Percentiles rank a stretch among this genome's conserved stretches.
Conservation (phyloP, 2,888 invertebrate genomes). For the Ectemnius continuus region DNA sequence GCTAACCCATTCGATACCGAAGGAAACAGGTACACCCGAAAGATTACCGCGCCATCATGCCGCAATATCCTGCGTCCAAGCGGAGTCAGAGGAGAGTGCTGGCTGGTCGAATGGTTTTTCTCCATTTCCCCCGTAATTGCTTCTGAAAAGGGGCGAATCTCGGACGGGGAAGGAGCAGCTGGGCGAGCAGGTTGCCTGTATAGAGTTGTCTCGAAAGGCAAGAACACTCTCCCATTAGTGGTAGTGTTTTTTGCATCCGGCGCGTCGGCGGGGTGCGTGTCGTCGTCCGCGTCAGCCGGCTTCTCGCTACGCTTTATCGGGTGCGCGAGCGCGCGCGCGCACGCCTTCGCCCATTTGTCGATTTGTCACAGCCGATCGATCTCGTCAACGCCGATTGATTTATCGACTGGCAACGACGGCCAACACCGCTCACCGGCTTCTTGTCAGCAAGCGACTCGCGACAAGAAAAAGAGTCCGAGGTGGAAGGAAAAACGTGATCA, state of each 20-base stretch:
- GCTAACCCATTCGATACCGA: no score
- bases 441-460: neutral
- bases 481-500: conserved; percentile 36
- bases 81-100: no score
- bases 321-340: neutral
- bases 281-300: neutral
- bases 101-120: neutral
- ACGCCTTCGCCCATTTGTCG: conserved; percentile 26
- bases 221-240: neutral
- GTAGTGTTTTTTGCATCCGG: conserved; percentile 24
- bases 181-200: neutral
- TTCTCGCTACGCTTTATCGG: conserved; percentile 13
- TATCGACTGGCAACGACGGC: conserved; percentile 23
- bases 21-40: no score
- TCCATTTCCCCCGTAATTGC: no score
- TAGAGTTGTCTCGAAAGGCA: conserved; percentile 16
- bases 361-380: conserved; percentile 32
- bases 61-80: no score
- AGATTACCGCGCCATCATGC: no score
- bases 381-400: conserved; percentile 30
- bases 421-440: neutral
- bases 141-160: conserved; percentile 11
- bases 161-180: neutral
- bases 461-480: conserved; percentile 18
- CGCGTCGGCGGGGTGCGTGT: neutral